Base-by-base conservation (phyloP, 2,797 vertebrate species). In the Chelon labrosus region DNA sequence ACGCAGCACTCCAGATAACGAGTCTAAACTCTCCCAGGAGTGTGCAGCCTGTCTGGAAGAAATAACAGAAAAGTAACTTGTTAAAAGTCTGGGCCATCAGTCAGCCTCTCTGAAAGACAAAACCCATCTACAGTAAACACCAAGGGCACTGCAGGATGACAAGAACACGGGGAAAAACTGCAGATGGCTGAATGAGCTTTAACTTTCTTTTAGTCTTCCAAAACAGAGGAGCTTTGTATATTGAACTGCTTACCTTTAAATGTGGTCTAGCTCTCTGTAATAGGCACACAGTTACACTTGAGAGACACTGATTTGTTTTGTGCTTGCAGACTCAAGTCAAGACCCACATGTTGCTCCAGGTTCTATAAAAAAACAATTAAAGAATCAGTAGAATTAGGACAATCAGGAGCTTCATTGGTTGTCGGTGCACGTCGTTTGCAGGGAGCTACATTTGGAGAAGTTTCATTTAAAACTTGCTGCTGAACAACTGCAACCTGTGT, bases 1-100 rank as follows among this genome's bases (percentile, higher is more conserved):
- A 87, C 64, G 58, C 80, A 11, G 65, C 25, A 7, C 64, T 80
- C 66, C 76, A 83, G 75, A 84, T 78, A 85, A 80, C 16, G 25
- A 66, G 79, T 61, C 68, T 83, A 66, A 73, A 76, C 79, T 87
- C 88, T 89, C 86, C 44, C 68, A 70, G 86, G 89, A 87, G 81
- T 22, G 66, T 3, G 44, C 49, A 41, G 66, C 66, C 79, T 69
- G 87, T 47, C 87, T 78, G 82, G 77, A 80, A 86, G 86, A 82
- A 91, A 88, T 89, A 89, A 91, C 52, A 79, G 78, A 86, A 83
- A 89, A 86, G 73, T 59, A 85, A 92, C 85, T 88, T 85, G 88
- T 92, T 92, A 91, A 91, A 88, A 85, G 88, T 88, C 84, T 75
- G 38, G 60, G 58, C 84, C 85, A 87, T 93, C 90, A 86, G 73